Evolutionary conservation across 2,888 invertebrate species (phyloP), one percentile per base, ranked within the genome.

Genomic region (Cartodere bifasciata): DNA sequence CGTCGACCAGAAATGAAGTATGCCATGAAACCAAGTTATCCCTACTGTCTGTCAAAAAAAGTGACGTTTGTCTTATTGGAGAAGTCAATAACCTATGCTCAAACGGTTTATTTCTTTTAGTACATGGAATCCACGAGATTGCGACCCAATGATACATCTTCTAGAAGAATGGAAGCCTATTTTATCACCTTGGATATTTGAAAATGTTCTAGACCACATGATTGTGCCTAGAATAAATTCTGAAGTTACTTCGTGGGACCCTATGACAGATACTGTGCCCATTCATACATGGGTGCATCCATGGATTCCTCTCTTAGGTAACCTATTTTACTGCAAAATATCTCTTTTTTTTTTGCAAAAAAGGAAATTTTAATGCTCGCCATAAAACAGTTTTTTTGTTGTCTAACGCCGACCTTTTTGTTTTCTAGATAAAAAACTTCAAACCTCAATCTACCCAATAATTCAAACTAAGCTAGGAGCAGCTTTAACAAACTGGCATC

Each of bases 211-310:
- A n/a, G 77, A 90, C 31, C 81, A 88, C 45, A 63, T 81, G 28
- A 70, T 95, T 28, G 64, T 88, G 47, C 88, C 90, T 0, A 69
- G 75, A 22, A 55, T 86, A 20, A 65, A 72, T 12, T 60, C 68
- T 1, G 88, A 83, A 42, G 91, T 91, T 1, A 73, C 83, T 24
- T 72, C 70, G 31, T 97, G 98, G 98, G 88, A 98, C 65, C 98
- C 98, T 1, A 68, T 92, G 2, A 83, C 83, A 0, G 97, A 98
- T 56, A 85, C 86, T 0, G 75, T 91, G 41, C 97, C 97, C 9
- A 84, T 99, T 42, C 95, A 98, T 58, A 74, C 81, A 3, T 98
- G 98, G 98, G 77, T 95, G 37, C 80, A 94, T 56, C 97, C 97
- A 0, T 99, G 98, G 98, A 73, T 92, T 36, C 79, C 81, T 0